phyloP scores from a whole-genome alignment of 2,113 vertebrate genomes.

The Ovibos moschatus region DNA sequence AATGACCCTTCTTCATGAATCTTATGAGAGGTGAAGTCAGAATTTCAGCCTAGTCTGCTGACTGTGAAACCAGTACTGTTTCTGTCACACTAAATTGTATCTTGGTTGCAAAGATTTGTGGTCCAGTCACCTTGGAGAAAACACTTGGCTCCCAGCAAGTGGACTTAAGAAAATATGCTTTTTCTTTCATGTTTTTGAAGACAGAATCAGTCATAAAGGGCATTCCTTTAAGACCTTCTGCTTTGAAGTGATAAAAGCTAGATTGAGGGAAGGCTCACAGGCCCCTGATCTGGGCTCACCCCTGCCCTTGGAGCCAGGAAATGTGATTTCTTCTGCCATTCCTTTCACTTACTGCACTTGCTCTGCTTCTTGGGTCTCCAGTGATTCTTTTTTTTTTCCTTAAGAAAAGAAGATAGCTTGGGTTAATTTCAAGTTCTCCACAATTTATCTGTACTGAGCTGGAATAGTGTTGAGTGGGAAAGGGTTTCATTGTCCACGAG shows the following conservation, averaged over 20 bases:
- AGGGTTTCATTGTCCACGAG: constrained; percentile 85
- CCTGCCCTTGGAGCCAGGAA: constrained; percentile 52
- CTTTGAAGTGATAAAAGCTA: constrained; percentile 76
- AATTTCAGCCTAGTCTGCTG: not conserved
- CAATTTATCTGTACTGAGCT: constrained; percentile 84
- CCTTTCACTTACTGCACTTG: constrained; percentile 43
- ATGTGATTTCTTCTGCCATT: constrained; percentile 64
- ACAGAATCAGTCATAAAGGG: constrained; percentile 65
- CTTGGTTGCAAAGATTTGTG: not conserved
- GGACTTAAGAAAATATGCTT: constrained; percentile 61
- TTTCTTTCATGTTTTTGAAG: constrained; percentile 67
- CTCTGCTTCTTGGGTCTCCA: not conserved
- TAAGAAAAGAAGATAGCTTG: constrained; percentile 73
- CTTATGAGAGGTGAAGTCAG: not conserved
- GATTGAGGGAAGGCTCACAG: constrained; percentile 56
- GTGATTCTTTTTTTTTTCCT: constrained; percentile 54
- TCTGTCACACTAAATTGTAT: not conserved
- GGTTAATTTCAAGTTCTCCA: constrained; percentile 85
- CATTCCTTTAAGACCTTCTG: constrained; percentile 65
- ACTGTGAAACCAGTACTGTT: no score
- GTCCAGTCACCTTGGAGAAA: not conserved
- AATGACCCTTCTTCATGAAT: not conserved
- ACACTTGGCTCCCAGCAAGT: constrained; percentile 30
- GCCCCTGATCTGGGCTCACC: constrained; percentile 66
- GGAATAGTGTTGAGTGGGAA: constrained; percentile 88